Percentiles rank a stretch among this genome's conserved stretches.
Conservation (phyloP, 2,888 invertebrate genomes). For the Sthenelais limicola region DNA sequence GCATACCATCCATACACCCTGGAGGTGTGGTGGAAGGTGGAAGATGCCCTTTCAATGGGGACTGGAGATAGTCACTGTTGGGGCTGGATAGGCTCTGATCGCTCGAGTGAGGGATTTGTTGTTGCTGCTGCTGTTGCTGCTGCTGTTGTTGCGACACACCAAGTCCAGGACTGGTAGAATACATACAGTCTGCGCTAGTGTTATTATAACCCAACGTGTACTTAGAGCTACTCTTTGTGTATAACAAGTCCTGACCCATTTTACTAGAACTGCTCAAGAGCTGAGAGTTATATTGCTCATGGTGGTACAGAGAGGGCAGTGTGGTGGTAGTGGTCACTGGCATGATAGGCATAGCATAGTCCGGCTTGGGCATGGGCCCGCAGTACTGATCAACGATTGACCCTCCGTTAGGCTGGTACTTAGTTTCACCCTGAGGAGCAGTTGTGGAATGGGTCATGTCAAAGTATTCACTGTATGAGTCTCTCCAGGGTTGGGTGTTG, state of each 20-base stretch:
- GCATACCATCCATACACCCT: too few species aligned
- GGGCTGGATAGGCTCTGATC: not conserved
- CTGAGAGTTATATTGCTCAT: not conserved
- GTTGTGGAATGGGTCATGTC: conserved; percentile 37
- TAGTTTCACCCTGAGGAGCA: conserved; percentile 6
- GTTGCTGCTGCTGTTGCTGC: too few species aligned
- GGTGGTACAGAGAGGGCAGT: not conserved
- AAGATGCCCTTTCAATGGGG: conserved; percentile 12
- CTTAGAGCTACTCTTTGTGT: not conserved
- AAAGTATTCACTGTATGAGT: conserved; percentile 31
- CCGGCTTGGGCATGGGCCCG: too few species aligned
- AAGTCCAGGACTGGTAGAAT: too few species aligned
- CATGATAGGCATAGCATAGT: not conserved
- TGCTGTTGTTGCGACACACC: too few species aligned
- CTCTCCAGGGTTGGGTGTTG: conserved; percentile 17
- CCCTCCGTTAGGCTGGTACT: not conserved
- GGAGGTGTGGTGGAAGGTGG: not conserved
- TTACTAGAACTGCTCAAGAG: too few species aligned
- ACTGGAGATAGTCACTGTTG: conserved; percentile 25
- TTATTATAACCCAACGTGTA: not conserved
- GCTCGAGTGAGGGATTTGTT: too few species aligned
- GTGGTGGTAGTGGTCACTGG: not conserved
- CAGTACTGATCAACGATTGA: conserved; percentile 12
- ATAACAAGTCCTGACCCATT: not conserved
- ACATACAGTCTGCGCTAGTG: conserved; percentile 28